These are phyloP conservation scores for Pammene aurita DNA, from an alignment of 2,888 invertebrate species.

Conservation along the genomic window DNA sequence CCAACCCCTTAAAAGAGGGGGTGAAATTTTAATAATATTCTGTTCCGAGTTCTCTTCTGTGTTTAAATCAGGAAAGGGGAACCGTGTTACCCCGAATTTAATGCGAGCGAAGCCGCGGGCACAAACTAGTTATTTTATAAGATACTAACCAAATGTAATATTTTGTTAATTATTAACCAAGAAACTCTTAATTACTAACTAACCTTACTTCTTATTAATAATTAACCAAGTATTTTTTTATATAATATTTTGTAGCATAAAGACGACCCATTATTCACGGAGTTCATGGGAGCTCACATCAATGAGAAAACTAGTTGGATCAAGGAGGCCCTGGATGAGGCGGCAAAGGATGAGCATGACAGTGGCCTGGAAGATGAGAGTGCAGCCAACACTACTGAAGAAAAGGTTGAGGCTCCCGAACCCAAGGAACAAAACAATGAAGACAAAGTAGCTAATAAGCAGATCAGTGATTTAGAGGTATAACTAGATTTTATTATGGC, in stretches of 20 bases:
- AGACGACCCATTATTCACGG: constrained; percentile 94
- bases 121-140: too few relatives aligned
- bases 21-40: too few relatives aligned
- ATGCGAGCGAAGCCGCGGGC: too few relatives aligned
- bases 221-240: too few relatives aligned
- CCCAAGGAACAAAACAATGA: constrained; percentile 60
- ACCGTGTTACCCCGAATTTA: too few relatives aligned
- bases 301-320: constrained; percentile 74
- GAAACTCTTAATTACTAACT: too few relatives aligned
- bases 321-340: constrained; percentile 67
- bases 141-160: too few relatives aligned
- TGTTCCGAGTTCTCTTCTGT: too few relatives aligned
- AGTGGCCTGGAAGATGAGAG: constrained; percentile 64
- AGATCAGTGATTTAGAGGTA: constrained; percentile 91
- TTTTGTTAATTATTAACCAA: too few relatives aligned
- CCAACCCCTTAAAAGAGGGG: too few relatives aligned
- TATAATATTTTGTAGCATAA: constrained; percentile 83
- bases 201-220: too few relatives aligned
- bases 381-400: constrained; percentile 40
- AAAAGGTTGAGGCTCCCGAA: constrained; percentile 49
- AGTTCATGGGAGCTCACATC: constrained; percentile 94
- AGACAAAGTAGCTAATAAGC: constrained; percentile 86
- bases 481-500: constrained; percentile 34
- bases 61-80: too few relatives aligned
- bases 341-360: constrained; percentile 63